A percentile compares a stretch with the other conserved stretches of the same genome.
phyloP scores from a whole-genome alignment of 1,140 invertebrate species.

The Tribolium castaneum region DNA sequence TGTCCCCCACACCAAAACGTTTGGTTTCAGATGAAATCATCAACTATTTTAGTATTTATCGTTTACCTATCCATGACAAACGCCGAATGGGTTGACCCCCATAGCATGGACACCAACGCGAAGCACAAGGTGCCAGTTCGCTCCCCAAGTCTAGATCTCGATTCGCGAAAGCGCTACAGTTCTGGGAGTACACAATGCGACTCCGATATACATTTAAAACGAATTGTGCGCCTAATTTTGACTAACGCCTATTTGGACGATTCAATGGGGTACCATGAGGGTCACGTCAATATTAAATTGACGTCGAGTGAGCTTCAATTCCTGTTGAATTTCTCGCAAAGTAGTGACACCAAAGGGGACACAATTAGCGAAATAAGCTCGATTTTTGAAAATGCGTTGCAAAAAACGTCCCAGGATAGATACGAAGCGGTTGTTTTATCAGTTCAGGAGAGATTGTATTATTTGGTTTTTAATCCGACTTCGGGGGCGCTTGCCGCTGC shows the following conservation, averaged over 20 bases:
- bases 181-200: background rate
- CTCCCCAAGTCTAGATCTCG: background rate
- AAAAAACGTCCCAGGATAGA: background rate
- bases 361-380: background rate
- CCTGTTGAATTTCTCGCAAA: background rate
- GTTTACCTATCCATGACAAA: background rate
- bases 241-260: conserved; percentile 17
- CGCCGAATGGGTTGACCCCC: conserved; percentile 40
- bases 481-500: background rate
- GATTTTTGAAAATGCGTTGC: conserved; percentile 15
- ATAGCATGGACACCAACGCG: conserved; percentile 34
- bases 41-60: background rate
- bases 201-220: background rate
- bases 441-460: background rate
- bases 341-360: background rate
- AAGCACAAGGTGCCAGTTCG: background rate
- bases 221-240: conserved; percentile 23
- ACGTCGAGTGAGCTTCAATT: background rate
- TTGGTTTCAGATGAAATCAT: background rate
- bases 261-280: background rate
- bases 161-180: background rate
- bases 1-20: background rate
- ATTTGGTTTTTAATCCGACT: conserved; percentile 21
- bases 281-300: conserved; percentile 27
- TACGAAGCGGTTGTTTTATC: background rate